These are phyloP conservation scores for Apogon talboti DNA, from an alignment of 2,797 vertebrate species.

Conservation along the genomic window DNA sequence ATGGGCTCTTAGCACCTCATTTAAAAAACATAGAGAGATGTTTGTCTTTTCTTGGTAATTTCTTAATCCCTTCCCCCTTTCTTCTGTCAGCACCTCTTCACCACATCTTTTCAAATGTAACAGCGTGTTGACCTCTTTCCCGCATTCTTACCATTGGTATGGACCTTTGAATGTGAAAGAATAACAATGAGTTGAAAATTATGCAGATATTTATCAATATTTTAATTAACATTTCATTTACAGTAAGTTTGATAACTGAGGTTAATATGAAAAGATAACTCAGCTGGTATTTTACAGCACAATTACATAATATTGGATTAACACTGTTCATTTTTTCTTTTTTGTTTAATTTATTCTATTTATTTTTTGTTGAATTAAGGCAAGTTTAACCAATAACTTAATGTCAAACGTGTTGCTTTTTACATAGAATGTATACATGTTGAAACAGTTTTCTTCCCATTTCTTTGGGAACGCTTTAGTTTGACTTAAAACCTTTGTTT, in stretches of 20 bases:
- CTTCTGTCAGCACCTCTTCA: conserved; percentile 54
- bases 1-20: conserved; percentile 78
- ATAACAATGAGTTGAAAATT: conserved; percentile 53
- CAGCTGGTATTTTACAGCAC: background rate
- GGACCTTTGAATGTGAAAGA: conserved; percentile 32
- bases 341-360: background rate
- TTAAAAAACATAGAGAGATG: conserved; percentile 69
- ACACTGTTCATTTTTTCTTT: no score
- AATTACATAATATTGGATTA: conserved; percentile 5
- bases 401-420: conserved; percentile 23
- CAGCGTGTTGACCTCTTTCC: conserved; percentile 47
- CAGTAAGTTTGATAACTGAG: background rate
- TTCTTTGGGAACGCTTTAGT: conserved; percentile 10
- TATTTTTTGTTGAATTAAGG: background rate
- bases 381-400: conserved; percentile 10
- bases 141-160: conserved; percentile 40
- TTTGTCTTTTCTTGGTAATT: conserved; percentile 65
- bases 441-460: background rate
- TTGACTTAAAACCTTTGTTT: conserved; percentile 10
- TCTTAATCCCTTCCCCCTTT: conserved; percentile 53
- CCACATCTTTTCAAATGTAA: conserved; percentile 73
- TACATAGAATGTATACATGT: no score
- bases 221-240: conserved; percentile 29
- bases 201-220: conserved; percentile 39
- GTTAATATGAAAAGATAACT: background rate